A percentile compares a stretch with the other conserved stretches of the same genome.
Evolutionary conservation across 2,113 vertebrate genomes (phyloP).

Genomic region (Ptychochromis oligacanthus): DNA sequence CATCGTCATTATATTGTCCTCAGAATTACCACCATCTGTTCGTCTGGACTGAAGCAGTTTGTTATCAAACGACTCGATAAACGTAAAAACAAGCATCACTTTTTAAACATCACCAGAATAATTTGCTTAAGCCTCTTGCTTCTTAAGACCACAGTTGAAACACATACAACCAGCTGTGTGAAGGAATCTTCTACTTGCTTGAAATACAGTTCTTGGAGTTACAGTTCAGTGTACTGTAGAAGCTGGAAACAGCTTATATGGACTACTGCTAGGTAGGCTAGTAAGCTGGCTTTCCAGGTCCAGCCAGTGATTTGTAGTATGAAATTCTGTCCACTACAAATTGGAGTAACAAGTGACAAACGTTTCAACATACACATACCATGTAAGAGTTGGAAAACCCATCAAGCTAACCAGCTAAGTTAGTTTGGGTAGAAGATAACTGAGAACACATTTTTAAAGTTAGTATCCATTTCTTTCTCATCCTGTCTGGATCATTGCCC

Average conservation of each 20-base stretch:
- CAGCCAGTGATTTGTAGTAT: not conserved
- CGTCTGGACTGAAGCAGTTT: not conserved
- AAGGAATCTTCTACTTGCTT: not conserved
- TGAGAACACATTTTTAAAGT: no score
- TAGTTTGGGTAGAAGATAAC: not conserved
- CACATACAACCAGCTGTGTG: fast-evolving
- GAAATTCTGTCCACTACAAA: not conserved
- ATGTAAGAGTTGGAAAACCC: not conserved
- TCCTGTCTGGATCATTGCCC: no score
- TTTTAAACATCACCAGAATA: not conserved
- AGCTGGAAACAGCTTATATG: no score
- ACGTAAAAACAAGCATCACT: not conserved
- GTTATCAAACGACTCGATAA: not conserved
- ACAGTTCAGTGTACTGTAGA: not conserved
- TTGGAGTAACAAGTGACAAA: not conserved
- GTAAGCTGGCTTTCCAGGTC: not conserved
- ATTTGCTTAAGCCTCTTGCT: not conserved
- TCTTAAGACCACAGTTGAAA: fast-evolving
- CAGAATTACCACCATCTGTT: not conserved
- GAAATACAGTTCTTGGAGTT: no score
- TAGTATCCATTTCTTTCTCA: no score
- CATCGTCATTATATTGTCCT: no score
- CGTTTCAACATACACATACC: not conserved
- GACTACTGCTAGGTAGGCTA: not conserved
- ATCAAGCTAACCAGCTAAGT: not conserved